phyloP scores from a whole-genome alignment of 2,113 vertebrate genomes.

The Cololabis saira region DNA sequence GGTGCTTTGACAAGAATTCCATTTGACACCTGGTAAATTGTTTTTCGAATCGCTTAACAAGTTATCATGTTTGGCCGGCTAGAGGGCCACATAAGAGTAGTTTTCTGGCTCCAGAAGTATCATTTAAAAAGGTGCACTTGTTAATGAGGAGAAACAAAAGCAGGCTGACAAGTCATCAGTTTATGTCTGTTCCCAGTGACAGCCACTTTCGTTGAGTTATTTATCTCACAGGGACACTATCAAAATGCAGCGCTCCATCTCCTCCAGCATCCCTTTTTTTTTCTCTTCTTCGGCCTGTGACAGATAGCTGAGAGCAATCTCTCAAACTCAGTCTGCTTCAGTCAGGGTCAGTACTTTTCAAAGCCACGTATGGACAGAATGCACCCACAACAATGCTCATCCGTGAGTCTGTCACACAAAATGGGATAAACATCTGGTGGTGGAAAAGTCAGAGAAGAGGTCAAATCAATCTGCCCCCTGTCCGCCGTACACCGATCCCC shows the following conservation, averaged over 20 bases:
- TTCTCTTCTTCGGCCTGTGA: constrained; percentile 48
- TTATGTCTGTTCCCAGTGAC: constrained; percentile 51
- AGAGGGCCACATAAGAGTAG: not conserved
- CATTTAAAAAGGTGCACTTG: constrained; percentile 58
- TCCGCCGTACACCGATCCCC: constrained; percentile 63
- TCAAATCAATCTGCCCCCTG: constrained; percentile 70
- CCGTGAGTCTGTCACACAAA: constrained; percentile 56
- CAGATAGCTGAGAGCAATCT: constrained; percentile 67
- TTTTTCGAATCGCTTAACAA: constrained; percentile 41
- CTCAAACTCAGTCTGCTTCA: constrained; percentile 58
- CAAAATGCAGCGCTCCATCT: constrained; percentile 58
- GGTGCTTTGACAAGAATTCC: constrained; percentile 48
- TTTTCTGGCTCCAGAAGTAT: constrained; percentile 23
- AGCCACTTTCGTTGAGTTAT: constrained; percentile 43
- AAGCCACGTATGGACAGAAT: constrained; percentile 33
- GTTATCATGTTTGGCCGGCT: constrained; percentile 20
- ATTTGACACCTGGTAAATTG: constrained; percentile 67
- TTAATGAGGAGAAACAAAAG: constrained; percentile 72
- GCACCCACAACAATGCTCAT: constrained; percentile 18
- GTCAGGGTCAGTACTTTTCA: constrained; percentile 42
- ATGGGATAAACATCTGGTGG: constrained; percentile 64
- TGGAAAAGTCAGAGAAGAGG: constrained; percentile 45
- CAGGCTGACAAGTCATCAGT: constrained; percentile 67
- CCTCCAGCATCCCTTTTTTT: constrained; percentile 39
- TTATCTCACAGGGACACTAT: constrained; percentile 63